phyloP scores from a whole-genome alignment of 2,113 vertebrate genomes.

The Dolichotis patagonum region DNA sequence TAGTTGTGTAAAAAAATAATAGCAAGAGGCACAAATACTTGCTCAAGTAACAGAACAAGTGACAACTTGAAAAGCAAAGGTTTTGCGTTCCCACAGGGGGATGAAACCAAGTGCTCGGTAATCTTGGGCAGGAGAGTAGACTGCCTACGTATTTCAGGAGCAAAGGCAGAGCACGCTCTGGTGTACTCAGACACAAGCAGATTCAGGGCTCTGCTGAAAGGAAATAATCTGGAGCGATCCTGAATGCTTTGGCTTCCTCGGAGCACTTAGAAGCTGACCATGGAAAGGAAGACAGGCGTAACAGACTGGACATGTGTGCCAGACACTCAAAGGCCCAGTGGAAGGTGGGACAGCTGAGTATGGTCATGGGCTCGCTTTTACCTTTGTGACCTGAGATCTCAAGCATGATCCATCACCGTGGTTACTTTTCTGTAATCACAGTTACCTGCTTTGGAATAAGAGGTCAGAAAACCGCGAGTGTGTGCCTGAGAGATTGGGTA shows the following conservation, averaged over 20 bases:
- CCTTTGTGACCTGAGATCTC: neutral
- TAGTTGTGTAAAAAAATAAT: neutral
- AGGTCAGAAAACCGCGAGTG: neutral
- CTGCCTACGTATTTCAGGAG: neutral
- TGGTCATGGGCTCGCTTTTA: neutral
- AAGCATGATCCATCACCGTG: neutral
- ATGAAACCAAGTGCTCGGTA: neutral
- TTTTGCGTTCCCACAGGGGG: neutral
- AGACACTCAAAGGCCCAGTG: neutral
- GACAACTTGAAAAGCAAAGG: neutral
- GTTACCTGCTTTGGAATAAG: neutral
- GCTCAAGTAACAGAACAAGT: neutral
- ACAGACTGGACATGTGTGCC: neutral
- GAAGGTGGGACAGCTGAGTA: neutral
- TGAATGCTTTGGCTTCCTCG: neutral
- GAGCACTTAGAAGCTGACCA: neutral
- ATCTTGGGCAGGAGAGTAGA: neutral
- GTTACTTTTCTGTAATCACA: neutral
- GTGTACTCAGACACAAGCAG: neutral
- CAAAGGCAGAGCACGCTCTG: neutral
- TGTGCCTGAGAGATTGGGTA: neutral
- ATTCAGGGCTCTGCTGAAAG: neutral
- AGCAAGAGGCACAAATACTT: neutral
- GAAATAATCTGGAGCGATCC: neutral
- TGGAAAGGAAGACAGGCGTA: neutral